Percentiles rank a stretch among this genome's conserved stretches.
Conservation (phyloP, 2,113 vertebrate species). For the Perccottus glenii region DNA sequence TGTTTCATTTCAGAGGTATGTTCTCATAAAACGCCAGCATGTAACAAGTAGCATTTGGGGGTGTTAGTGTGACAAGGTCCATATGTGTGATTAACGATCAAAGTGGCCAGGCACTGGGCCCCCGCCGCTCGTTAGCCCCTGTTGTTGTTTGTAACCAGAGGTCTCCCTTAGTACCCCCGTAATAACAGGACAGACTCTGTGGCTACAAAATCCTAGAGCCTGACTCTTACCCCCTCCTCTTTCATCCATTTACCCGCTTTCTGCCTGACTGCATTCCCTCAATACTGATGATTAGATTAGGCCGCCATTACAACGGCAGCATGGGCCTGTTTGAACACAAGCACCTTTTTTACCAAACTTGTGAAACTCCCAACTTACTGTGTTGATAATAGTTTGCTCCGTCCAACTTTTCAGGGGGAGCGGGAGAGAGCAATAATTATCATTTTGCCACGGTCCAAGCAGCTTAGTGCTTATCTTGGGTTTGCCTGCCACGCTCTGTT, state of each 20-base stretch:
- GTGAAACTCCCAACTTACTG: conserved; percentile 51
- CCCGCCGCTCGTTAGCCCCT: conserved; percentile 58
- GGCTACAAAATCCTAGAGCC: conserved; percentile 61
- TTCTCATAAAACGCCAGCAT: conserved; percentile 41
- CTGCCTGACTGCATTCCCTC: conserved; percentile 57
- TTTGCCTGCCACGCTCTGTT: conserved; percentile 65
- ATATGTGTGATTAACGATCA: conserved; percentile 75
- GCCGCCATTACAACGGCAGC: conserved; percentile 34
- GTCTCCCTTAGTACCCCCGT: conserved; percentile 50
- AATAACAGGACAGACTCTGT: conserved; percentile 68
- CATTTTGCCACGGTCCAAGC: conserved; percentile 52
- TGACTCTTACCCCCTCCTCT: conserved; percentile 43
- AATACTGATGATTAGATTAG: conserved; percentile 68
- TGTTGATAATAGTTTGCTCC: conserved; percentile 4
- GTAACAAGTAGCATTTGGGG: conserved; percentile 55
- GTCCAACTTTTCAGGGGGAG: conserved; percentile 24
- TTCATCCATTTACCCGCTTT: conserved; percentile 16
- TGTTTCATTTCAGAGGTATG: conserved; percentile 22
- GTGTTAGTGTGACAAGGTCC: conserved; percentile 64
- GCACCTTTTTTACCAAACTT: conserved; percentile 22
- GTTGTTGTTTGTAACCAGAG: conserved; percentile 71
- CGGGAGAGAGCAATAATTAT: conserved; percentile 45
- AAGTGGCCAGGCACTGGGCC: conserved; percentile 47
- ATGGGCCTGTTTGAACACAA: conserved; percentile 34
- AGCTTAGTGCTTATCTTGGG: conserved; percentile 64